These are phyloP conservation scores for Seriola dumerili DNA, from an alignment of 2,113 vertebrate genomes.

Conservation along the genomic window DNA sequence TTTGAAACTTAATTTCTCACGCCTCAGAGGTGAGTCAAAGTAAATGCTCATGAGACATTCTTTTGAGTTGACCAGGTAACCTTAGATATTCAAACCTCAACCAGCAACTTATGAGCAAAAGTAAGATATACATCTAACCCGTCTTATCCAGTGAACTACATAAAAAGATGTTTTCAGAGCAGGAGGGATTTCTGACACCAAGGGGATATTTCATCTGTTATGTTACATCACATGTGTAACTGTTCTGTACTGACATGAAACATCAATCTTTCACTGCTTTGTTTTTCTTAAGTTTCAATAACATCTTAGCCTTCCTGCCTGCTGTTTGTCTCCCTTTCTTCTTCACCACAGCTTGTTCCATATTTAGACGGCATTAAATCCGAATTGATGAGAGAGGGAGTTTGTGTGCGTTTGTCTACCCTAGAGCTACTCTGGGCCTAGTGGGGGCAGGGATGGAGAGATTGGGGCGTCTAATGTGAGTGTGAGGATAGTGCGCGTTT, in stretches of 20 bases:
- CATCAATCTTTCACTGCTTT: not conserved
- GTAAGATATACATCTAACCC: not conserved
- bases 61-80: not conserved
- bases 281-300: not conserved
- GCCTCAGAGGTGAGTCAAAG: not conserved
- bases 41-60: not conserved
- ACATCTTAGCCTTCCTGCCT: not conserved
- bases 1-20: too few relatives aligned
- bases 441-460: conserved; percentile 28
- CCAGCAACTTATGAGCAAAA: not conserved
- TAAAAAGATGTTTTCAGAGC: conserved; percentile 2
- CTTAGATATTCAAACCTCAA: not conserved
- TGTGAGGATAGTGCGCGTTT: conserved; percentile 40
- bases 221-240: not conserved
- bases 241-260: conserved; percentile 30
- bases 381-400: conserved; percentile 54
- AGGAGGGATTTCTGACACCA: not conserved
- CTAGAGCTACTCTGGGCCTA: conserved; percentile 14
- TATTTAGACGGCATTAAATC: conserved; percentile 58
- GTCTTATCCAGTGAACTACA: not conserved
- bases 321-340: not conserved
- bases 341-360: conserved; percentile 27
- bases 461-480: conserved; percentile 23
- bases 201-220: not conserved
- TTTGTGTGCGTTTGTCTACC: conserved; percentile 47